These are phyloP conservation scores for Bambusicola thoracicus DNA, from an alignment of 2,113 vertebrate species.

Conservation along the genomic window DNA sequence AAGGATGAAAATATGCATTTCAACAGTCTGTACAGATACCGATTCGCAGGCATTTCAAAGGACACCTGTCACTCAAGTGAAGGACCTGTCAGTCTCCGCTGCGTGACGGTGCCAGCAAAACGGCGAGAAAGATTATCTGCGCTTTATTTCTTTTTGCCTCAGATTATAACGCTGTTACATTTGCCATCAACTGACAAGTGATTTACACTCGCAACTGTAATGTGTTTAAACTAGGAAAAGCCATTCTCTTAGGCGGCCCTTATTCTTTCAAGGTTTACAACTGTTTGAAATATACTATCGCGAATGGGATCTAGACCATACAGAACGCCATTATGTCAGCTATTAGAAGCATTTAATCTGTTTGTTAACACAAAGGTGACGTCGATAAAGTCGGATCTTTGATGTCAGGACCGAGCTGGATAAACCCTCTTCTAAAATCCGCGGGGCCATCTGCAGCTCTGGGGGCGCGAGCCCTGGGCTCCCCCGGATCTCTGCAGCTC, in stretches of 20 bases:
- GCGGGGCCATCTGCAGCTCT: background rate
- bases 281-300: conserved; percentile 91
- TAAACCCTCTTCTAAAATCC: conserved; percentile 11
- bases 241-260: conserved; percentile 88
- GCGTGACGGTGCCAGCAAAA: conserved; percentile 89
- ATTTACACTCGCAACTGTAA: conserved; percentile 94
- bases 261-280: conserved; percentile 89
- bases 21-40: conserved; percentile 97
- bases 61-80: conserved; percentile 99
- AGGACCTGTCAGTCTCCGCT: conserved; percentile 97
- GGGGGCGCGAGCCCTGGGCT: background rate
- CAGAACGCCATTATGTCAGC: conserved; percentile 84
- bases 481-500: background rate
- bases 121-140: conserved; percentile 97
- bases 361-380: conserved; percentile 90
- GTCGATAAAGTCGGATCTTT: conserved; percentile 83
- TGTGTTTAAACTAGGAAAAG: conserved; percentile 85
- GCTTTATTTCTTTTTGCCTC: conserved; percentile 87
- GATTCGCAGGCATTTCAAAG: conserved; percentile 97
- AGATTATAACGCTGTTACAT: conserved; percentile 90
- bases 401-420: conserved; percentile 66
- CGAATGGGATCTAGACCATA: conserved; percentile 84
- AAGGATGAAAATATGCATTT: conserved; percentile 99
- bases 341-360: conserved; percentile 82
- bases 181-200: conserved; percentile 95